Evolutionary conservation across 2,797 vertebrate genomes (phyloP), one percentile per base, ranked within the genome.

Genomic region (Coregonus ussuriensis): DNA sequence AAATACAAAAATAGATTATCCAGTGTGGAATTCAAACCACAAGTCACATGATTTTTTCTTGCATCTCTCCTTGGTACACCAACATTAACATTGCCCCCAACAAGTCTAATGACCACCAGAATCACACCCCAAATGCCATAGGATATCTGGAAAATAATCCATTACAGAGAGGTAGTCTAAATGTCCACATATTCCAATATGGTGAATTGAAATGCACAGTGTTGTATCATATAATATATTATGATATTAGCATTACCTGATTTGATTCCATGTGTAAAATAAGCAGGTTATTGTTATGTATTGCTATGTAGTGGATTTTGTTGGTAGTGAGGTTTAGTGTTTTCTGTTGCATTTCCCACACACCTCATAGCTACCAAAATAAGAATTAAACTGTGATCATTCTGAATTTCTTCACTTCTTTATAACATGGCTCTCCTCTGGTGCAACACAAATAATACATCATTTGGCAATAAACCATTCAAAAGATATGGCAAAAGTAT

Each of bases 311-410:
- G 35, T 47, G 18, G 35, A 41, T 41, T 69, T 18, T 41, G n/a
- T 51, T 21, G 68, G 68, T 25, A 37, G 68, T 13, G 37, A 9
- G 37, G 68, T 51, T 6, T 69, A 14, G 37, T 70, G 47, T 35
- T 41, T 41, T 7, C 33, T 47, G 37, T 14, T 70, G 37, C 47
- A 70, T 70, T 47, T 59, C 21, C 37, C 37, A 51, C 68, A 70
- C 68, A 70, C 35, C 68, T 21, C 16, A 70, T 47, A n/a, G 37
- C 68, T 21, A 70, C 68, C 68, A 70, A 47, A 70, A 70, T 14
- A 21, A 70, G 35, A 41, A 70, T 41, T 47, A 47, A 47, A 47
- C 41, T 47, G 41, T 47, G 41, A 47, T 47, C 41, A 9, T 47
- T 47, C 41, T 47, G 41, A 47, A 3, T 47, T 11, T 47, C 41